Base-by-base conservation (phyloP, 64 coral and sea anemone genomes). In the Pocillopora damicornis region DNA sequence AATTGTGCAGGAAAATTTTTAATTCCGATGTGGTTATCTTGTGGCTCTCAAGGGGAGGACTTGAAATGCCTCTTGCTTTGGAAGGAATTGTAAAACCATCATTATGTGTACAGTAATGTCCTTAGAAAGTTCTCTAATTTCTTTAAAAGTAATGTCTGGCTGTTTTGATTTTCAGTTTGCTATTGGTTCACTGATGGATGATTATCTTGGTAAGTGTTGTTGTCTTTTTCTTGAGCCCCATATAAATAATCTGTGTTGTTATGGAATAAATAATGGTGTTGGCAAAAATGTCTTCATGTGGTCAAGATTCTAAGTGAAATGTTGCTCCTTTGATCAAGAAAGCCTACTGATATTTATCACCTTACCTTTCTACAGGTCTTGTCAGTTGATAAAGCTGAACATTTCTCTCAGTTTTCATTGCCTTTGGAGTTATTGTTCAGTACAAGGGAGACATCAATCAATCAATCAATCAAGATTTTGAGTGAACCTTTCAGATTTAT, bases 171-270 rank as follows among this genome's bases (percentile, higher is more conserved):
- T 90, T 4, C 62, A 95, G 94, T 95, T 95, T 95, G 94, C 94
- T 18, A 95, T 95, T 69, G 94, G 94, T 58, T 92, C 90, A 16
- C 94, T 95, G 25, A 92, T 95, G 94, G 94, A 95, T 81, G 94
- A 95, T 37, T 95, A 89, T 35, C 67, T 95, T 15, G 94, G 94
- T 95, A 81, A 87, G 94, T 51, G 58, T 22, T 16, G 37, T 83
- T 85, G 15, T 36, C 6, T 26, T 71, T 71, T 71, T 51, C 42
- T 51, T 51, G 42, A 51, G 7, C 42, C 30, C 7, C 42, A 71
- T 71, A 18, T 71, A 11, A 9, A n/a, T n/a, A 10, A 71, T 25
- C 67, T 71, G 9, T 13, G 11, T 51, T 1, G 7, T 51, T 51
- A 7, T 51, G 0, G 42, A 51, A 2, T 4, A 51, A 7, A 51